Conservation (phyloP, 2,797 vertebrate species). For the Halcyon chelicuti region DNA sequence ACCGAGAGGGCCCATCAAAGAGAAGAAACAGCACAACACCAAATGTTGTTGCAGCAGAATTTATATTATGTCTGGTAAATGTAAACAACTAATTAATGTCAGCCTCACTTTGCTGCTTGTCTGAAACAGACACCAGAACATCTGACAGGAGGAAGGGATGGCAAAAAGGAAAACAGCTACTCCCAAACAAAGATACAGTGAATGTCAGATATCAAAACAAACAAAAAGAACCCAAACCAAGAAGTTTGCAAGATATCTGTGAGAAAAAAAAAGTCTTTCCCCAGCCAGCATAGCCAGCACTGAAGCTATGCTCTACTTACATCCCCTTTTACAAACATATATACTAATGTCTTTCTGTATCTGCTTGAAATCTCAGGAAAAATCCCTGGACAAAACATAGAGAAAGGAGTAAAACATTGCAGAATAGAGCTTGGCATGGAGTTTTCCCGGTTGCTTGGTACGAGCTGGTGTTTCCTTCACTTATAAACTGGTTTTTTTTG, state of each 20-base stretch:
- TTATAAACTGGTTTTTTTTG: background rate
- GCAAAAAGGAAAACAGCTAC: background rate
- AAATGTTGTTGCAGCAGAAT: background rate
- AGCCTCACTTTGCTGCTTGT: background rate
- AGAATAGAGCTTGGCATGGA: background rate
- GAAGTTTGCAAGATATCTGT: background rate
- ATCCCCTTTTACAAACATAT: background rate
- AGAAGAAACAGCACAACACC: background rate
- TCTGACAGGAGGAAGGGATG: background rate
- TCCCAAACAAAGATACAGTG: background rate
- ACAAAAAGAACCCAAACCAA: background rate
- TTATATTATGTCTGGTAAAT: background rate
- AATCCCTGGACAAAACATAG: background rate
- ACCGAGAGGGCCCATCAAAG: background rate
- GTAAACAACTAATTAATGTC: constrained; percentile 40
- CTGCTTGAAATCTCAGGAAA: background rate
- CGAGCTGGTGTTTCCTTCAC: background rate
- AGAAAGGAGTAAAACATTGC: background rate
- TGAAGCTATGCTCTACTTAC: background rate
- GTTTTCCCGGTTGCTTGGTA: background rate
- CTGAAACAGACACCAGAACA: constrained; percentile 31
- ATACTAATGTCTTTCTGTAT: background rate
- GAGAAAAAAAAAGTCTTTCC: background rate
- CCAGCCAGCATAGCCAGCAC: background rate
- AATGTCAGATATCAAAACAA: background rate